Conservation (phyloP, 2,113 vertebrate genomes). For the Chaetorhynchus papuensis region DNA sequence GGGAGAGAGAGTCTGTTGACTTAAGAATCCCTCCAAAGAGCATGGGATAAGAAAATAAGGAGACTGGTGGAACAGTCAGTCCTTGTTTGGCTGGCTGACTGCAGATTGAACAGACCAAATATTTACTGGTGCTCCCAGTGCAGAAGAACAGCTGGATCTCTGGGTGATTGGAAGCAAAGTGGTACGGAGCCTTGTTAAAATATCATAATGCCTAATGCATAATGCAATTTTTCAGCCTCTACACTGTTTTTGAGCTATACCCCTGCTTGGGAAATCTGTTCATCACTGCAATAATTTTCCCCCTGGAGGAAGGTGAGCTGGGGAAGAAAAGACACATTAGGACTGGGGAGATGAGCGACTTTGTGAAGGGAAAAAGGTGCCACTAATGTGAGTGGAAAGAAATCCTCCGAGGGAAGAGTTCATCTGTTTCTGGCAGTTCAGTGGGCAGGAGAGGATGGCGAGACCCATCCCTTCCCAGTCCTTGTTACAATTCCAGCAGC, state of each 20-base stretch:
- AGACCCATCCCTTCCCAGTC: neutral
- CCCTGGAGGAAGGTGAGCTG: neutral
- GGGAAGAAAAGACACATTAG: neutral
- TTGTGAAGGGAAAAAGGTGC: neutral
- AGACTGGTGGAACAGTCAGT: conserved; percentile 17
- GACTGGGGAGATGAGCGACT: neutral
- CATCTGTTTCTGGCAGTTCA: neutral
- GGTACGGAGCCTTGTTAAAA: neutral
- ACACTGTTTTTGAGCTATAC: neutral
- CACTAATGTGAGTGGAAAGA: neutral
- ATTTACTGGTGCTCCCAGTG: conserved; percentile 33
- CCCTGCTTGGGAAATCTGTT: neutral
- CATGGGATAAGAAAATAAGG: conserved; percentile 50
- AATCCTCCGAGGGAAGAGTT: neutral
- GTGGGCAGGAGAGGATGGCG: neutral
- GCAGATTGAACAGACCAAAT: conserved; percentile 47
- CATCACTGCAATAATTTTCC: neutral
- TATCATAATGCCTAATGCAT: conserved; percentile 37
- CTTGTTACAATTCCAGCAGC: neutral
- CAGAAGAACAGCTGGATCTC: conserved; percentile 20
- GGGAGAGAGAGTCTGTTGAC: neutral
- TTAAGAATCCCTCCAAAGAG: conserved; percentile 28
- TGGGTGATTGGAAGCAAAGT: conserved; percentile 25
- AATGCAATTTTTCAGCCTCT: conserved; percentile 12
- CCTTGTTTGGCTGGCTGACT: conserved; percentile 31